A percentile compares a stretch with the other conserved stretches of the same genome.
Evolutionary conservation across 2,113 vertebrate genomes (phyloP).

Genomic region (Tor tambroides): DNA sequence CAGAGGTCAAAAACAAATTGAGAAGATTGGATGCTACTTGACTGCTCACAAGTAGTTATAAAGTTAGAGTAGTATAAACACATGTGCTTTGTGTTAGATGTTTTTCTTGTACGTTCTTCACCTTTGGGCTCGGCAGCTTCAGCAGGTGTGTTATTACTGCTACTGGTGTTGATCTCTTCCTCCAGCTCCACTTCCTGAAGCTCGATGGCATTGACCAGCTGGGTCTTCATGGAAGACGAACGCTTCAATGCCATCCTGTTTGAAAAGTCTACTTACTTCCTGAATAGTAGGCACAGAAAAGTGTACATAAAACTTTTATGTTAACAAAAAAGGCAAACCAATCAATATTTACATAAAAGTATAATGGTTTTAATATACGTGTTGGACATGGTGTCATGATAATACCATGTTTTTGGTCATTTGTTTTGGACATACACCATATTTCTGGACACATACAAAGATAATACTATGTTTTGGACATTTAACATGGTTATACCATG

Average conservation of each 20-base stretch:
- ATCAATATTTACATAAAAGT: no score
- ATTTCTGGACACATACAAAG: background rate
- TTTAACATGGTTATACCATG: no score
- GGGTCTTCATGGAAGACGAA: conserved; percentile 62
- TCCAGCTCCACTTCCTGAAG: conserved; percentile 72
- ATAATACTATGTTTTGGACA: background rate
- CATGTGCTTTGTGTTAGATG: background rate
- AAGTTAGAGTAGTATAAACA: no score
- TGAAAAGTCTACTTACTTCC: background rate
- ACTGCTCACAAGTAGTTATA: no score
- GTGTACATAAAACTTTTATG: background rate
- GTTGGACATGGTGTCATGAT: no score
- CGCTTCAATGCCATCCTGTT: conserved; percentile 16
- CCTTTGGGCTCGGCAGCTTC: background rate
- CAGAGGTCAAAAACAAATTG: background rate
- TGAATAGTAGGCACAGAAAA: background rate
- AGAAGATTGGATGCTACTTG: background rate
- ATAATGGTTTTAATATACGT: no score
- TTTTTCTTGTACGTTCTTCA: background rate
- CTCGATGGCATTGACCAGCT: conserved; percentile 76
- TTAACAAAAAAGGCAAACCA: no score
- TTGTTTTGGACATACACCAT: background rate
- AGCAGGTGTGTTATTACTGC: background rate
- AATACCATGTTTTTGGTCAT: no score
- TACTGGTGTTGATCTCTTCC: conserved; percentile 4